phyloP scores from a whole-genome alignment of 2,888 invertebrate genomes.

The Odontomyia ornata region DNA sequence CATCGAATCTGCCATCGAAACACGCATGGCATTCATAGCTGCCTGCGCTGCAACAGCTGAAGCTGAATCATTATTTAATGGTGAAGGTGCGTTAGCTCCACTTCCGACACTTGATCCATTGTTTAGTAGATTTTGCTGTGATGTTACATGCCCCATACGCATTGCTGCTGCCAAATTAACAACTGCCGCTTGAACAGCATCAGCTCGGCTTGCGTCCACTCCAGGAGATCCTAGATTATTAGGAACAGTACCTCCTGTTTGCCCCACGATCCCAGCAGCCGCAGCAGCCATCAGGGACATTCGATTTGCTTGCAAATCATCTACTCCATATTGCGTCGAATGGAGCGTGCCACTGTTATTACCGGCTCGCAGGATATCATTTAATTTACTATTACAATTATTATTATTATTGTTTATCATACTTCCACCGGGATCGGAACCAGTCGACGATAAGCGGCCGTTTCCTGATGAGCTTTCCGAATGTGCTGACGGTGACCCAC shows the following conservation, averaged over 20 bases:
- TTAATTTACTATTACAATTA: conserved; percentile 70
- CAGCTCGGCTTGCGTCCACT: conserved; percentile 66
- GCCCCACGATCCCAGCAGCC: conserved; percentile 70
- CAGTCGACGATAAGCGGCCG: conserved; percentile 81
- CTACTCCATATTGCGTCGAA: conserved; percentile 73
- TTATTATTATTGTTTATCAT: conserved; percentile 68
- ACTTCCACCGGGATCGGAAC: conserved; percentile 73
- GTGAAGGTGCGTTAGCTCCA: conserved; percentile 57
- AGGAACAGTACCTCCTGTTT: conserved; percentile 67
- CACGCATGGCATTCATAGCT: conserved; percentile 71
- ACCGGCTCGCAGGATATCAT: conserved; percentile 60
- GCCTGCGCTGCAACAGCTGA: conserved; percentile 66
- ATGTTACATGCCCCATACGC: conserved; percentile 67
- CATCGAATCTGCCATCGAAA: conserved; percentile 68
- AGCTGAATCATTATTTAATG: conserved; percentile 64
- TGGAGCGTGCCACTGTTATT: conserved; percentile 69
- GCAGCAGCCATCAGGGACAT: conserved; percentile 79
- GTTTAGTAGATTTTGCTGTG: conserved; percentile 54
- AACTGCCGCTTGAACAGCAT: conserved; percentile 76
- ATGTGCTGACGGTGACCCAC: conserved; percentile 85
- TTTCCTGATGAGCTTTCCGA: conserved; percentile 86
- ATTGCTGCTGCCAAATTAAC: conserved; percentile 81
- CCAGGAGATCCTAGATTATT: conserved; percentile 63
- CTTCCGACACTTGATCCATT: conserved; percentile 49
- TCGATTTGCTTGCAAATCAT: conserved; percentile 69